phyloP scores from a whole-genome alignment of 2,113 vertebrate genomes.

The Tragelaphus buxtoni region DNA sequence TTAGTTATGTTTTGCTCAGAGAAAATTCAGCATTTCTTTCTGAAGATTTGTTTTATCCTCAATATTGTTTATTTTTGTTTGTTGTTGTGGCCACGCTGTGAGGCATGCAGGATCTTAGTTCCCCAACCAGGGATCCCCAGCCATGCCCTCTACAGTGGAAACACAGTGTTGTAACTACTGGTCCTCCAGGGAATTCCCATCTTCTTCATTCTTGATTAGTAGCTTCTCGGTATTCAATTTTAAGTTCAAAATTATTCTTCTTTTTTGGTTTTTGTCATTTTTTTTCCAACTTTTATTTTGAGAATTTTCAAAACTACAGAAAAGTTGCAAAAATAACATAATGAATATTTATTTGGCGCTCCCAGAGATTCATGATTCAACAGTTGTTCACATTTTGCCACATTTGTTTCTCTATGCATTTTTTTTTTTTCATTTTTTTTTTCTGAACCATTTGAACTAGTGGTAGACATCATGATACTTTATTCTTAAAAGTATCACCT shows the following conservation, averaged over 20 bases:
- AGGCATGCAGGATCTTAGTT: not conserved
- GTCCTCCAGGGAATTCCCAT: not conserved
- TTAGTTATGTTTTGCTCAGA: not conserved
- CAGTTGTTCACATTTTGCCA: not conserved
- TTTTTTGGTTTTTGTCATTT: not conserved
- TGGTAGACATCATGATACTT: not conserved
- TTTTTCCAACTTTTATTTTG: not conserved
- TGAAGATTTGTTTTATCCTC: not conserved
- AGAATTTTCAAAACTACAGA: not conserved
- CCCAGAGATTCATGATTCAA: not conserved
- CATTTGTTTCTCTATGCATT: not conserved
- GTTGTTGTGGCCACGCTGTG: not conserved
- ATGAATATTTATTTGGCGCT: not conserved
- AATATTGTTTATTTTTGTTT: not conserved
- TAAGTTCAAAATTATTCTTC: not conserved
- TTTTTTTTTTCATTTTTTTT: not conserved
- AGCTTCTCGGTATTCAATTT: not conserved
- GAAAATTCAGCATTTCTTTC: not conserved
- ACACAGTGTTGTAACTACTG: not conserved
- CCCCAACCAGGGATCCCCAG: not conserved
- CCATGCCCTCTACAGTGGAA: not conserved
- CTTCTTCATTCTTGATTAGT: not conserved
- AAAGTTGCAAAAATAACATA: not conserved
- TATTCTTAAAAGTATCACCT: not conserved
- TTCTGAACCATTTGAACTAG: not conserved